Percentiles rank a stretch among this genome's conserved stretches.
phyloP scores from a whole-genome alignment of 1,140 invertebrate genomes.

The Drosophila pallidifrons region DNA sequence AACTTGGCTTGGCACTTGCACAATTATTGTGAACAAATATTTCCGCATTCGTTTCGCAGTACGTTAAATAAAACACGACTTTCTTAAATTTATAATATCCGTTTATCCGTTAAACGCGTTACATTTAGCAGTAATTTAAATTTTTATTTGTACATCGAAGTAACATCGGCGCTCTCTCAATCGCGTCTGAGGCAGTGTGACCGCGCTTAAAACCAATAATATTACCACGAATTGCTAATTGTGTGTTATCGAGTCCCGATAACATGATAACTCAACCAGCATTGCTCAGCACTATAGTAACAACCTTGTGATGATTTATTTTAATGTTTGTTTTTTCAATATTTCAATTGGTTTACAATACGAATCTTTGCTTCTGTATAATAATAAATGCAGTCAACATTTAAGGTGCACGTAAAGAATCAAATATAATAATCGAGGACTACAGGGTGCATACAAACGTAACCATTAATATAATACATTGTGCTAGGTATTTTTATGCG shows the following conservation, averaged over 20 bases:
- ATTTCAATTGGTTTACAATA: too few relatives aligned
- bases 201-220: neutral
- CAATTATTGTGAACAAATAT: constrained; percentile 18
- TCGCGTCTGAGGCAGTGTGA: constrained; percentile 43
- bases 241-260: constrained; percentile 1
- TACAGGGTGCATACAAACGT: neutral
- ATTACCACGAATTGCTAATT: constrained; percentile 7
- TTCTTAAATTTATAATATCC: constrained; percentile 45
- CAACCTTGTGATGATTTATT: neutral
- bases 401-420: neutral
- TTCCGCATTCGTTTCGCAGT: constrained; percentile 17
- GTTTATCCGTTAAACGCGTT: constrained; percentile 55
- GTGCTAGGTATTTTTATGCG: too few relatives aligned
- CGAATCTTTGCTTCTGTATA: too few relatives aligned
- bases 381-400: too few relatives aligned
- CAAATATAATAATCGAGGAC: constrained; percentile 7
- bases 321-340: neutral
- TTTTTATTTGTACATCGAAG: constrained; percentile 61
- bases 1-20: constrained; percentile 19
- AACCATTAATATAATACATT: too few relatives aligned
- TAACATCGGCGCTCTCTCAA: constrained; percentile 58
- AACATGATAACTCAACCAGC: neutral
- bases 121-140: constrained; percentile 65
- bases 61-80: constrained; percentile 28
- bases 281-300: constrained; percentile 18